Evolutionary conservation across 2,113 vertebrate genomes (phyloP).

Genomic region (Lutjanus erythropterus): DNA sequence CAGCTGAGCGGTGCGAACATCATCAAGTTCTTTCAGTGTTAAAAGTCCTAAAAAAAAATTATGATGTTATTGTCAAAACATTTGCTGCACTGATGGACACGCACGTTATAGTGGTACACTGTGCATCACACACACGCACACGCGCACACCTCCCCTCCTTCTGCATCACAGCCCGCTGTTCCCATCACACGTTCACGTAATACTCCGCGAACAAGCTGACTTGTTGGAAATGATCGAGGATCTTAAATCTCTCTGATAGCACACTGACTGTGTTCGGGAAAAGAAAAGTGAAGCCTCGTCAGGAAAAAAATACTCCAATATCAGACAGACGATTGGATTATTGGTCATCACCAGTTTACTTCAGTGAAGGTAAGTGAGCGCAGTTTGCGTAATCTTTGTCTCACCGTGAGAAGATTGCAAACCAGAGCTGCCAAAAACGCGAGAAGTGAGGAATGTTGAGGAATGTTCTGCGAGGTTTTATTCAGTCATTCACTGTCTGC

Average conservation of each 20-base stretch:
- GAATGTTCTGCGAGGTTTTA: slow-evolving; percentile 2
- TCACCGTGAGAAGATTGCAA: neutral
- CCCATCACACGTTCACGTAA: slow-evolving; percentile 73
- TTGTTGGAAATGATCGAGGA: slow-evolving; percentile 77
- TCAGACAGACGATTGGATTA: slow-evolving; percentile 43
- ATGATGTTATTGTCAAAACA: slow-evolving; percentile 9
- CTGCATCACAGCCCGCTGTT: slow-evolving; percentile 68
- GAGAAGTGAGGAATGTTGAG: slow-evolving; percentile 10
- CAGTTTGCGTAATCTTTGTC: slow-evolving; percentile 37
- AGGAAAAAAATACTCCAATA: slow-evolving; percentile 7
- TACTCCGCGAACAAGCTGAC: slow-evolving; percentile 71
- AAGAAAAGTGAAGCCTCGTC: slow-evolving; percentile 57
- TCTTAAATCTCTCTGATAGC: slow-evolving; percentile 50
- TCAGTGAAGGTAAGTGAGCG: slow-evolving; percentile 73
- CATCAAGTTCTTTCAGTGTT: slow-evolving; percentile 2
- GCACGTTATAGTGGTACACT: neutral
- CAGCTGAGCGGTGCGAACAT: neutral
- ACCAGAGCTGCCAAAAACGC: slow-evolving; percentile 1
- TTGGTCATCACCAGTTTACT: slow-evolving; percentile 51
- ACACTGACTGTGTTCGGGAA: slow-evolving; percentile 46
- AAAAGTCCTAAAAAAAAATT: neutral
- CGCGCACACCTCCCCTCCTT: slow-evolving; percentile 55
- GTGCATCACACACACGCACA: slow-evolving; percentile 25
- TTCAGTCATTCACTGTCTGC: neutral
- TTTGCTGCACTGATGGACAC: slow-evolving; percentile 64